Conservation (phyloP, 2,797 vertebrate species). For the Gobionotothen gibberifrons region DNA sequence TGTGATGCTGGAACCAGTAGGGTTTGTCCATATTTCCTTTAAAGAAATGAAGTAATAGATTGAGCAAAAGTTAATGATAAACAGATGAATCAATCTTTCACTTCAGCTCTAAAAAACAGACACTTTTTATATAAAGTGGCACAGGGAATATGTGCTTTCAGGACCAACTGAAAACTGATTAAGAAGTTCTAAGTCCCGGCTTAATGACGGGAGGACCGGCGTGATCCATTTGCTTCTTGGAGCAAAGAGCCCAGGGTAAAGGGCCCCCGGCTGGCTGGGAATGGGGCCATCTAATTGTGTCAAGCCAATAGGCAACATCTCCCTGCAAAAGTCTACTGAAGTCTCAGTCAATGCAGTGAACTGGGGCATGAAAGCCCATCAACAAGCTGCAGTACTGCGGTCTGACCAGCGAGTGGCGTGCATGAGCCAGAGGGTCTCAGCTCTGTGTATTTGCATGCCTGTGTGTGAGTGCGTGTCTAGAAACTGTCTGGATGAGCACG, state of each 20-base stretch:
- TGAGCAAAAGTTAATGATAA: background rate
- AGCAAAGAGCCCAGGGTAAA: slow-evolving; percentile 40
- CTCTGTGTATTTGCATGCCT: background rate
- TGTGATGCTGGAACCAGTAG: background rate
- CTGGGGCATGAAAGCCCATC: slow-evolving; percentile 77
- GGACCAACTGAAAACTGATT: slow-evolving; percentile 10
- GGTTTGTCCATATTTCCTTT: background rate
- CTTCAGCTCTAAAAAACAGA: background rate
- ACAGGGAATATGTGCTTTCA: background rate
- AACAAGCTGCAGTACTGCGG: slow-evolving; percentile 68
- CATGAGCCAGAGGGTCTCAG: slow-evolving; percentile 20
- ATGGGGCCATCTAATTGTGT: slow-evolving; percentile 77
- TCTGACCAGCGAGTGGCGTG: slow-evolving; percentile 67
- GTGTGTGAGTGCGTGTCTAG: slow-evolving; percentile 29
- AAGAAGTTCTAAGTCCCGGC: background rate
- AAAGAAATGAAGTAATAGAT: background rate
- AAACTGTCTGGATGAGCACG: slow-evolving; percentile 69
- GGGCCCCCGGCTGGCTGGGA: slow-evolving; percentile 65
- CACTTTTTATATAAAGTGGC: background rate
- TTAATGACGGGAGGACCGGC: slow-evolving; percentile 5
- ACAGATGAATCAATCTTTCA: background rate
- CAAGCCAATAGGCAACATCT: slow-evolving; percentile 64
- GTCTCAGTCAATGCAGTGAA: slow-evolving; percentile 68
- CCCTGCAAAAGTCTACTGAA: slow-evolving; percentile 61
- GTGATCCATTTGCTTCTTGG: slow-evolving; percentile 22